Conservation (phyloP, 2,797 vertebrate species). For the Oceanodroma leucorhoa region DNA sequence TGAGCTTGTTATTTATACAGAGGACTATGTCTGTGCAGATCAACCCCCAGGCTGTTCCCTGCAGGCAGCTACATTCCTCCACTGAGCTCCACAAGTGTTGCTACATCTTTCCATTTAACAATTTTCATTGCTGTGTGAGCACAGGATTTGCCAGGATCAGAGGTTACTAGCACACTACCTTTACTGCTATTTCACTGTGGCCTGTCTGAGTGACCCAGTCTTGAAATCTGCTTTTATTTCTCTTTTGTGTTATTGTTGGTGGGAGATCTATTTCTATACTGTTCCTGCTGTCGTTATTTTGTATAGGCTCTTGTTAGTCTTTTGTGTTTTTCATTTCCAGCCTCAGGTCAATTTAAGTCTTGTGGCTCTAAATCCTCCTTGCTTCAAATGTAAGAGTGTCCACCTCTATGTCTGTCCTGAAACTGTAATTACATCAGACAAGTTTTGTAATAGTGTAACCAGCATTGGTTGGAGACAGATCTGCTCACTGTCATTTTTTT, state of each 20-base stretch:
- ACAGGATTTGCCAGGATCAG: slow-evolving; percentile 40
- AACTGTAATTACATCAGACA: neutral
- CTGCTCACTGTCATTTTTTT: neutral
- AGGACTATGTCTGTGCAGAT: neutral
- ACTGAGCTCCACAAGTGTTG: neutral
- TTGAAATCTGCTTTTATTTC: slow-evolving; percentile 60
- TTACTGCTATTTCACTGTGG: slow-evolving; percentile 23
- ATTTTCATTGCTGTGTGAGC: slow-evolving; percentile 43
- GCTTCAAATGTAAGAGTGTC: neutral
- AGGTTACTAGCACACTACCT: slow-evolving; percentile 31
- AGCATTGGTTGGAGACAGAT: neutral
- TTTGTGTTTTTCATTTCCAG: slow-evolving; percentile 36
- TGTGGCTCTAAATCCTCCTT: slow-evolving; percentile 19
- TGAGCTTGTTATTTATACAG: neutral
- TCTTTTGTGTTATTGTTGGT: slow-evolving; percentile 30
- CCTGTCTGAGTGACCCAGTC: neutral
- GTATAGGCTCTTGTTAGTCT: slow-evolving; percentile 38
- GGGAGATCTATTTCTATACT: slow-evolving; percentile 54
- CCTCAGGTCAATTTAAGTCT: slow-evolving; percentile 20
- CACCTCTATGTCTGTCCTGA: neutral
- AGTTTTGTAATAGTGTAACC: neutral
- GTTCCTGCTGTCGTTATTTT: slow-evolving; percentile 25
- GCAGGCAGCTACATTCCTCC: neutral
- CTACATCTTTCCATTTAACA: slow-evolving; percentile 35
- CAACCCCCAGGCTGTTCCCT: neutral